A percentile compares a stretch with the other conserved stretches of the same genome.
phyloP scores from a whole-genome alignment of 2,113 vertebrate genomes.

The Camelus dromedarius region DNA sequence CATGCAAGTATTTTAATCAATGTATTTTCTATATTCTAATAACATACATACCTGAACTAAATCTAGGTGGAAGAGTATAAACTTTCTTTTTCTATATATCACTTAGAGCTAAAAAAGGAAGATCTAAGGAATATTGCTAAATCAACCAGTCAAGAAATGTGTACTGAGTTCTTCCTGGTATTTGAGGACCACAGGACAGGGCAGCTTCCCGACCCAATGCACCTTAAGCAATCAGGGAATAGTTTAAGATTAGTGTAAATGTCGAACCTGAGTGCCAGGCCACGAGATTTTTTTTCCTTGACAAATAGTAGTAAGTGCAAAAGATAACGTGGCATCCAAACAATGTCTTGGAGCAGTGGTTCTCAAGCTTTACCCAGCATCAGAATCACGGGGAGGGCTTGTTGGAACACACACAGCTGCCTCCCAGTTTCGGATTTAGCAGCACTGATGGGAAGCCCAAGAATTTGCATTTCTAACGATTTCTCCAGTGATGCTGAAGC shows the following conservation, averaged over 20 bases:
- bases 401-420: background rate
- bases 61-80: constrained; percentile 3
- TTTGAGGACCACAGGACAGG: background rate
- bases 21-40: background rate
- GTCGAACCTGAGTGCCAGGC: background rate
- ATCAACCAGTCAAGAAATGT: background rate
- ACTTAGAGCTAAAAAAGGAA: background rate
- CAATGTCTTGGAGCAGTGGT: background rate
- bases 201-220: background rate
- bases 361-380: background rate
- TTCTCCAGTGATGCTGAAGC: background rate
- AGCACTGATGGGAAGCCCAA: background rate
- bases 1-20: constrained; percentile 11
- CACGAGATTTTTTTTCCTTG: background rate
- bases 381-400: background rate
- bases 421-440: background rate
- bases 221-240: background rate
- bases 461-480: background rate
- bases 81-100: background rate
- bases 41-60: background rate
- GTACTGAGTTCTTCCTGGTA: background rate
- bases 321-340: background rate
- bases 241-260: background rate
- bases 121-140: background rate
- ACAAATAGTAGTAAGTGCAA: background rate